phyloP scores from a whole-genome alignment of 2,113 vertebrate species.

The Ovis canadensis region DNA sequence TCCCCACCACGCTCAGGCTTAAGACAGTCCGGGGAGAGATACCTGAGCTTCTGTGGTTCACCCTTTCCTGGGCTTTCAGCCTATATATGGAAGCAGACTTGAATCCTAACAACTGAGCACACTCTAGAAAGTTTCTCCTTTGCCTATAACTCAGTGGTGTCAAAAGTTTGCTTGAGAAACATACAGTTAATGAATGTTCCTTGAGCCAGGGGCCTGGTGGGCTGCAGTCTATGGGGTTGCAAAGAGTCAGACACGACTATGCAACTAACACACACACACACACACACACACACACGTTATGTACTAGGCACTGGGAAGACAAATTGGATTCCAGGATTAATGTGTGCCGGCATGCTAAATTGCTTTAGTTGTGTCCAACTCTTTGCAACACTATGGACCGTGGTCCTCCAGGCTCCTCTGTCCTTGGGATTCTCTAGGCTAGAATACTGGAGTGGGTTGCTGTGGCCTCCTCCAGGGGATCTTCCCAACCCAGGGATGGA shows the following conservation, averaged over 20 bases:
- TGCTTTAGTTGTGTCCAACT: neutral
- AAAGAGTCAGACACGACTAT: neutral
- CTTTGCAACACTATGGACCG: neutral
- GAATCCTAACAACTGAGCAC: neutral
- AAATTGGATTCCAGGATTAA: neutral
- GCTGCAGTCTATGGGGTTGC: neutral
- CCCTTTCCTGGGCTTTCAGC: neutral
- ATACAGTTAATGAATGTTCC: neutral
- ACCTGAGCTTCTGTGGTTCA: neutral
- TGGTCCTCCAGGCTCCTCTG: neutral
- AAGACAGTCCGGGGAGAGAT: neutral
- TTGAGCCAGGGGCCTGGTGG: neutral
- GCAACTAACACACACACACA: neutral
- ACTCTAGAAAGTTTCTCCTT: neutral
- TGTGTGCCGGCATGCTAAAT: neutral
- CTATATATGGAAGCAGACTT: neutral
- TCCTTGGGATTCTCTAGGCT: neutral
- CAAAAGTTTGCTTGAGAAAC: neutral
- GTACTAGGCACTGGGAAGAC: neutral
- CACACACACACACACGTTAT: neutral
- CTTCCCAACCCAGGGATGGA: neutral
- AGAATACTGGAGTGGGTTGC: neutral
- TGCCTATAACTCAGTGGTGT: neutral
- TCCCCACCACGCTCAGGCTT: fast-evolving
- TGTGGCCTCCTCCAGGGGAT: neutral